phyloP scores from a whole-genome alignment of 2,888 invertebrate genomes.

The Gari tellinella region DNA sequence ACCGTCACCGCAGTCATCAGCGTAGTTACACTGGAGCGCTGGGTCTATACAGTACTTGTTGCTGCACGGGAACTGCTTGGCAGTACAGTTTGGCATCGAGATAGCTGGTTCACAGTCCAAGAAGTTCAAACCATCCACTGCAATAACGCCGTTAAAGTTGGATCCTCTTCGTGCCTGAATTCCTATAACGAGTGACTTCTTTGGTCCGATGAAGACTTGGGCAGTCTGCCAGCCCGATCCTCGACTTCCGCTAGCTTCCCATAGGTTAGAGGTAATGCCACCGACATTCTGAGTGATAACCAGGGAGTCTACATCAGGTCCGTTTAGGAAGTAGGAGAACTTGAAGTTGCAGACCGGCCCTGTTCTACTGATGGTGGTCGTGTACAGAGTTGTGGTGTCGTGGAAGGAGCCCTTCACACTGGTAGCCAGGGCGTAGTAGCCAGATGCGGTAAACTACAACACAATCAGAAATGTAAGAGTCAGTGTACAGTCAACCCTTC shows the following conservation, averaged over 20 bases:
- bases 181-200: constrained; percentile 55
- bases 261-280: constrained; percentile 53
- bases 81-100: constrained; percentile 36
- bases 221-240: constrained; percentile 65
- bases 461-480: too few relatives aligned
- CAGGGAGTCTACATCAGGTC: constrained; percentile 64
- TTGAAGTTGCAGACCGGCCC: constrained; percentile 74
- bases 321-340: constrained; percentile 74
- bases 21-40: constrained; percentile 73
- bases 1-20: constrained; percentile 78
- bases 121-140: constrained; percentile 74
- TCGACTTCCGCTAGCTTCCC: constrained; percentile 61
- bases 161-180: constrained; percentile 70
- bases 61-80: constrained; percentile 62
- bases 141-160: constrained; percentile 69
- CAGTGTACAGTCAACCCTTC: too few relatives aligned
- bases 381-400: constrained; percentile 64
- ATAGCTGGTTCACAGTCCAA: constrained; percentile 72
- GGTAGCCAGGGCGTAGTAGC: constrained; percentile 73
- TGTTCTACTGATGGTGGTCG: constrained; percentile 61
- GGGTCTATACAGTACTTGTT: constrained; percentile 73
- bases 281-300: constrained; percentile 52
- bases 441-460: constrained; percentile 47
- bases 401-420: constrained; percentile 67
- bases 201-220: constrained; percentile 69